Conservation (phyloP, 2,113 vertebrate genomes). For the Puntigrus tetrazona region DNA sequence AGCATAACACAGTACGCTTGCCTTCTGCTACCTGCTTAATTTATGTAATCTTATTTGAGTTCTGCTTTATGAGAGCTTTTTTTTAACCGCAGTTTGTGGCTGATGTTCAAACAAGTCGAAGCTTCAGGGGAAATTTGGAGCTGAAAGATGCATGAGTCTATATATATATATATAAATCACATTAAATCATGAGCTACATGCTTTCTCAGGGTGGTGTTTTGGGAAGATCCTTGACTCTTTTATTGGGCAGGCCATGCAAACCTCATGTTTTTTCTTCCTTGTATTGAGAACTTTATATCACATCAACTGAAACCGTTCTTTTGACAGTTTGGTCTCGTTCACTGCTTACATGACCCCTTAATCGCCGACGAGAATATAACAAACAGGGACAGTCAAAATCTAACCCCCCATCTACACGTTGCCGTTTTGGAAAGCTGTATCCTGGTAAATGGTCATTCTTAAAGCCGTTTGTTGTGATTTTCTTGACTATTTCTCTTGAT, state of each 20-base stretch:
- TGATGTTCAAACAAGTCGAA: constrained; percentile 7
- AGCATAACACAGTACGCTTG: constrained; percentile 69
- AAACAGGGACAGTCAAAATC: constrained; percentile 84
- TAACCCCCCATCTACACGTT: constrained; percentile 80
- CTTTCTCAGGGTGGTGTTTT: constrained; percentile 61
- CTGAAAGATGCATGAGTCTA: constrained; percentile 56
- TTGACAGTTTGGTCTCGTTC: constrained; percentile 85
- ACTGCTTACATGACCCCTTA: constrained; percentile 85
- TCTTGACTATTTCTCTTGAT: constrained; percentile 61
- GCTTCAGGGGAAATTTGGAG: constrained; percentile 12
- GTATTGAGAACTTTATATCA: constrained; percentile 54
- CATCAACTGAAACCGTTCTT: constrained; percentile 79
- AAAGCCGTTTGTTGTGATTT: constrained; percentile 75
- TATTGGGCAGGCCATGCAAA: constrained; percentile 40
- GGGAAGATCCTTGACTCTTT: constrained; percentile 27
- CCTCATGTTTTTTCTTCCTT: constrained; percentile 46
- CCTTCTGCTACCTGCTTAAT: constrained; percentile 59
- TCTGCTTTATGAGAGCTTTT: constrained; percentile 20
- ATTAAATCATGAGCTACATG: constrained; percentile 59
- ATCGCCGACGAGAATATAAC: constrained; percentile 83
- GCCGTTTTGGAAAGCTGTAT: constrained; percentile 86
- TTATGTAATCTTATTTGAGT: constrained; percentile 57
- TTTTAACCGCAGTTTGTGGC: constrained; percentile 12
- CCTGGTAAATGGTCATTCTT: constrained; percentile 82
- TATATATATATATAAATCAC: constrained; percentile 52